Evolutionary conservation across 2,888 invertebrate genomes (phyloP).

Genomic region (Panopea generosa): DNA sequence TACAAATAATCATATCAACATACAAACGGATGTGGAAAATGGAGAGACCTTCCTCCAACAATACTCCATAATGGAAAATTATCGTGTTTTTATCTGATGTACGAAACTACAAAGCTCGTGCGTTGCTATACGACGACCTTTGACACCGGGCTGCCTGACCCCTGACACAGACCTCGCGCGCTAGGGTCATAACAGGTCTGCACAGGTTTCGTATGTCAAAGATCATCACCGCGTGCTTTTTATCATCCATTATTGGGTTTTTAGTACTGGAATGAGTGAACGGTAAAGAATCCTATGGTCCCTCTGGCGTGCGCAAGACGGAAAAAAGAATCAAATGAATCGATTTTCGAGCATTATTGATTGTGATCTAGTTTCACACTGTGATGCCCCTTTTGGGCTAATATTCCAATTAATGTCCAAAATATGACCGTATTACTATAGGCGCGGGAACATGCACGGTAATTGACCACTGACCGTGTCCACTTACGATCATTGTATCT

Average conservation of each 20-base stretch:
- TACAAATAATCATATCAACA: slow-evolving; percentile 46
- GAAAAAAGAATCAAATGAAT: slow-evolving; percentile 49
- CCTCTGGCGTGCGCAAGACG: slow-evolving; percentile 29
- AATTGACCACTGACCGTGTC: too few relatives aligned
- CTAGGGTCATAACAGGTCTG: slow-evolving; percentile 42
- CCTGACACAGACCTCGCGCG: slow-evolving; percentile 49
- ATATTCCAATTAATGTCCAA: slow-evolving; percentile 59
- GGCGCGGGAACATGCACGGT: too few relatives aligned
- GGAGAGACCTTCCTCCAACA: slow-evolving; percentile 34
- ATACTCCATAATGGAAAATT: slow-evolving; percentile 45
- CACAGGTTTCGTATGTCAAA: slow-evolving; percentile 37
- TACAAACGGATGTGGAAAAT: slow-evolving; percentile 31
- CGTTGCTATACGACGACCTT: slow-evolving; percentile 33
- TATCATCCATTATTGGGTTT: slow-evolving; percentile 39
- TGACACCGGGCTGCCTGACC: slow-evolving; percentile 34
- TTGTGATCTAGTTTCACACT: slow-evolving; percentile 40
- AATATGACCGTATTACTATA: slow-evolving; percentile 12
- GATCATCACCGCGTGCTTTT: slow-evolving; percentile 40
- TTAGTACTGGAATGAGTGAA: slow-evolving; percentile 9
- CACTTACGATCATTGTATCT: too few relatives aligned
- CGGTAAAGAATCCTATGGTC: not conserved
- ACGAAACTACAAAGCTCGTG: slow-evolving; percentile 25
- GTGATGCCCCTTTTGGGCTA: slow-evolving; percentile 38
- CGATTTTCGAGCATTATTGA: slow-evolving; percentile 15
- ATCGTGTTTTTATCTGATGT: slow-evolving; percentile 35